phyloP scores from a whole-genome alignment of 2,797 vertebrate species.

The Uromys caudimaculatus region DNA sequence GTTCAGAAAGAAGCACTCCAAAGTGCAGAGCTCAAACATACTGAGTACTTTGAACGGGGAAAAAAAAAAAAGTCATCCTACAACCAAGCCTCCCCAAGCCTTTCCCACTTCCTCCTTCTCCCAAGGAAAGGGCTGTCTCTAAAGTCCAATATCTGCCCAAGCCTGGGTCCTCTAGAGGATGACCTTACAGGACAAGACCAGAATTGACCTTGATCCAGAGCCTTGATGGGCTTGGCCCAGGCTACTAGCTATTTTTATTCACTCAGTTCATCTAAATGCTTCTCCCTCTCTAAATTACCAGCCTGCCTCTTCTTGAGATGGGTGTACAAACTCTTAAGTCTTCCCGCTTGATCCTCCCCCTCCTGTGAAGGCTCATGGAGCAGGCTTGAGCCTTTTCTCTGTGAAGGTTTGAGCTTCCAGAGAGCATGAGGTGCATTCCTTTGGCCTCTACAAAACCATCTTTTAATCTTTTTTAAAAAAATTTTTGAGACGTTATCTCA shows the following conservation, averaged over 20 bases:
- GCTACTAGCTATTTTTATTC: neutral
- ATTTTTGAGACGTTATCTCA: neutral
- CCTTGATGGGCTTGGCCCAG: neutral
- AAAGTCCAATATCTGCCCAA: neutral
- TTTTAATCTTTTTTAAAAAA: neutral
- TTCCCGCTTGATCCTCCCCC: neutral
- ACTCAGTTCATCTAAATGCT: neutral
- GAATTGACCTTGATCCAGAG: neutral
- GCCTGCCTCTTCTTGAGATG: neutral
- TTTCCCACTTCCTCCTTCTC: too few relatives aligned
- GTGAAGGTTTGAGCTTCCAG: neutral
- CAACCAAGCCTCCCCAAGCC: neutral
- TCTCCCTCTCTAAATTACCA: neutral
- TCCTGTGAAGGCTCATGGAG: neutral
- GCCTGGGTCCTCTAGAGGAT: neutral
- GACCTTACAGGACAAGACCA: neutral
- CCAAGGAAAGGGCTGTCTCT: neutral
- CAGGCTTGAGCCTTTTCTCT: neutral
- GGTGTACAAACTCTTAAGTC: neutral
- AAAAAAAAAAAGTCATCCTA: neutral
- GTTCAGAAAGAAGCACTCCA: neutral
- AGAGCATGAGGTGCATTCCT: neutral
- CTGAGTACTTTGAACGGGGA: slow-evolving; percentile 44
- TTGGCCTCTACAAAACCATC: neutral
- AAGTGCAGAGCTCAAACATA: neutral